These are phyloP conservation scores for Scaptomyza parva DNA, from an alignment of 2,888 invertebrate genomes.

Conservation along the genomic window DNA sequence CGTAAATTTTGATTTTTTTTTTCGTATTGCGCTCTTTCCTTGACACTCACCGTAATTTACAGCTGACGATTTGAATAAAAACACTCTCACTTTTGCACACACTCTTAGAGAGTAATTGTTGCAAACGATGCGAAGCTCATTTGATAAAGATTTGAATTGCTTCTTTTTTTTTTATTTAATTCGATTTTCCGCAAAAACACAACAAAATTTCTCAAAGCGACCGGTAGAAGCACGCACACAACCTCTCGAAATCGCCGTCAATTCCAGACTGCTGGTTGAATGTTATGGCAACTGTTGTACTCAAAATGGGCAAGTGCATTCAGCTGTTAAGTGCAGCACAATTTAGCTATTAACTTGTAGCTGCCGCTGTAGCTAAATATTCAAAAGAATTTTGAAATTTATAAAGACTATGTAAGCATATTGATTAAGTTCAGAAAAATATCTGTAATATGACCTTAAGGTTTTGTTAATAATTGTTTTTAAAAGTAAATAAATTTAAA, in stretches of 20 bases:
- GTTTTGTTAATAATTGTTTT: neutral
- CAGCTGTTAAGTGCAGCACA: conserved; percentile 6
- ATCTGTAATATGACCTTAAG: neutral
- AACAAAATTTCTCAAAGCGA: conserved; percentile 56
- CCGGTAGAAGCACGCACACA: conserved; percentile 53
- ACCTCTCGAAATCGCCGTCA: conserved; percentile 60
- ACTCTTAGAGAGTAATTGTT: conserved; percentile 70
- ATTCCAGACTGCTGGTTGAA: conserved; percentile 50
- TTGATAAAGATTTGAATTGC: conserved; percentile 66
- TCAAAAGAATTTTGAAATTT: neutral
- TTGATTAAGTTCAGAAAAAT: neutral
- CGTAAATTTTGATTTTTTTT: conserved; percentile 45
- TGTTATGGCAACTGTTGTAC: conserved; percentile 47
- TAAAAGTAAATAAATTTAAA: neutral
- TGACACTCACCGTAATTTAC: conserved; percentile 71
- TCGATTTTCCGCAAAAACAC: conserved; percentile 73
- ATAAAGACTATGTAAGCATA: neutral
- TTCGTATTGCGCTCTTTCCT: conserved; percentile 16
- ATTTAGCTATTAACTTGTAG: conserved; percentile 13
- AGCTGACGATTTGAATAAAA: conserved; percentile 51
- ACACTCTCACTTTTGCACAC: conserved; percentile 45
- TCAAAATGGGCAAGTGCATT: conserved; percentile 48
- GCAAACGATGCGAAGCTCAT: conserved; percentile 61
- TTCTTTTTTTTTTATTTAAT: conserved; percentile 58
- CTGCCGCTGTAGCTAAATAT: neutral